phyloP scores from a whole-genome alignment of 1,140 invertebrate genomes.

The Oedothorax gibbosus region DNA sequence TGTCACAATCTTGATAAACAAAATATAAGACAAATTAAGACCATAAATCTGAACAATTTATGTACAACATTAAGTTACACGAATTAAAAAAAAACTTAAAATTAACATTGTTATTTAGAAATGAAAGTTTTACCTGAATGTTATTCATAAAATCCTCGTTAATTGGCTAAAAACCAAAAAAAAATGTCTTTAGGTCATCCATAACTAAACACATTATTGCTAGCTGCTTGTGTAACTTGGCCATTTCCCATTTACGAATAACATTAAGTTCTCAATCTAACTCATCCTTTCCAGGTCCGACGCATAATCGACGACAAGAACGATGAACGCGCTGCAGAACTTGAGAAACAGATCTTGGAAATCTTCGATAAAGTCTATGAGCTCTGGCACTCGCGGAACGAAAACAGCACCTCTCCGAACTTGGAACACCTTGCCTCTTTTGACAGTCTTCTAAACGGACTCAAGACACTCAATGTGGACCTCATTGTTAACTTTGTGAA shows the following conservation, averaged over 20 bases:
- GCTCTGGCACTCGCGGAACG: slow-evolving; percentile 82
- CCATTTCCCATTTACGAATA: too few relatives aligned
- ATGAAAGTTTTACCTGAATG: too few relatives aligned
- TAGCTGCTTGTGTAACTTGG: background rate
- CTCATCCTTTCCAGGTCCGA: slow-evolving; percentile 73
- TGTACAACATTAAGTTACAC: too few relatives aligned
- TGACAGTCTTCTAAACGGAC: slow-evolving; percentile 78
- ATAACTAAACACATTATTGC: too few relatives aligned
- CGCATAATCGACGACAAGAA: slow-evolving; percentile 84
- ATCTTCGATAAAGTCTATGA: slow-evolving; percentile 94
- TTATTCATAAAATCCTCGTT: too few relatives aligned
- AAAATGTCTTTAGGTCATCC: too few relatives aligned
- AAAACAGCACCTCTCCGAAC: slow-evolving; percentile 65
- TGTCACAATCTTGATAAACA: too few relatives aligned
- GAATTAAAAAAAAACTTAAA: too few relatives aligned
- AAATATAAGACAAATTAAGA: too few relatives aligned
- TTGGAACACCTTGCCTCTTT: slow-evolving; percentile 73
- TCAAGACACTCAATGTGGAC: slow-evolving; percentile 82
- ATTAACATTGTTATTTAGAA: too few relatives aligned
- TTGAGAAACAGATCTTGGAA: slow-evolving; percentile 92
- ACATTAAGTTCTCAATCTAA: background rate
- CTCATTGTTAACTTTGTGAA: slow-evolving; percentile 85
- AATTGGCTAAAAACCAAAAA: too few relatives aligned
- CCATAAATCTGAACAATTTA: too few relatives aligned
- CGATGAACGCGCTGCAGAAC: slow-evolving; percentile 81